Conservation (phyloP, 2,797 vertebrate genomes). For the Tamandua tetradactyla region DNA sequence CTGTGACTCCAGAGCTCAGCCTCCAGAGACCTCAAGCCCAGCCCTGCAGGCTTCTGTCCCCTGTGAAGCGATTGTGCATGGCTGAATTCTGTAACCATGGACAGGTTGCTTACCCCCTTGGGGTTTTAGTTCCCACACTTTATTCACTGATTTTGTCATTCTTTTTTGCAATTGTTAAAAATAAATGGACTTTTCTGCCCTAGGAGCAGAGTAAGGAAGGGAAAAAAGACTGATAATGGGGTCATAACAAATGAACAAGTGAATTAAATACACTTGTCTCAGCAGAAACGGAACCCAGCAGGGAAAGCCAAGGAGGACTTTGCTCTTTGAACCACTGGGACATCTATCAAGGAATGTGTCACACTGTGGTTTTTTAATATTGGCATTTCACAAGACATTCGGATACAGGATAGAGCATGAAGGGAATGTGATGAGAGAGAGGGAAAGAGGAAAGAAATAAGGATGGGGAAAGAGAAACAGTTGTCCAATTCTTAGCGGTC, state of each 20-base stretch:
- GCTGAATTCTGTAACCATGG: neutral
- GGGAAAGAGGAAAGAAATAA: neutral
- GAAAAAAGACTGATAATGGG: constrained; percentile 24
- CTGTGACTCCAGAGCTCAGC: neutral
- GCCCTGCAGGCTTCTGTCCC: neutral
- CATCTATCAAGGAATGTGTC: constrained; percentile 39
- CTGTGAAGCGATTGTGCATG: neutral
- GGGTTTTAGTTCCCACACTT: constrained; percentile 31
- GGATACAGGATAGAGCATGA: neutral
- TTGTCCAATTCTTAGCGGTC: neutral
- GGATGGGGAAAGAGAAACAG: neutral
- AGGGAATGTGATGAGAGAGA: neutral
- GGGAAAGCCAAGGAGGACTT: constrained; percentile 41
- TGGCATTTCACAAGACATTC: neutral
- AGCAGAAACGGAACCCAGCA: constrained; percentile 46
- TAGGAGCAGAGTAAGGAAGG: neutral
- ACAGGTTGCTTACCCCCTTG: neutral
- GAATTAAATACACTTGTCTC: constrained; percentile 67
- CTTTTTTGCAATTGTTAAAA: constrained; percentile 48
- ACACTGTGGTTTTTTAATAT: constrained; percentile 8
- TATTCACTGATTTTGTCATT: constrained; percentile 39
- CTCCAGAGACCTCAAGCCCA: neutral
- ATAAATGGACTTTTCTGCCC: constrained; percentile 42
- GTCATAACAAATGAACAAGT: constrained; percentile 70
- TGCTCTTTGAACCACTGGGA: constrained; percentile 7